Conservation (phyloP, 2,113 vertebrate species). For the Anguilla rostrata region DNA sequence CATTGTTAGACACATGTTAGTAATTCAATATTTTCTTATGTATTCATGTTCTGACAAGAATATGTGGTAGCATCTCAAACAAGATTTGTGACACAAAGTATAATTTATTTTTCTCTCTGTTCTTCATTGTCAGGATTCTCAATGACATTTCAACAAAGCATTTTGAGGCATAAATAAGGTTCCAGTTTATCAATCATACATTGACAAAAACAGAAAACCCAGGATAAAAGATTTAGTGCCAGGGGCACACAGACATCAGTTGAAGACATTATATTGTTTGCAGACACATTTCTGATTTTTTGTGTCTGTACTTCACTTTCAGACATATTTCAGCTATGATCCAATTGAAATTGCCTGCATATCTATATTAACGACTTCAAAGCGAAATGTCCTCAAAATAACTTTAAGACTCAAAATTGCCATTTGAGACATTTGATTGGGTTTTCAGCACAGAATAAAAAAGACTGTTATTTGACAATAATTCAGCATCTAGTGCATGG, state of each 20-base stretch:
- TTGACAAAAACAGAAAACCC: conserved; percentile 47
- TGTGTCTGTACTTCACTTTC: background rate
- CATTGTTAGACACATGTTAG: background rate
- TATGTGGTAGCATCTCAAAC: background rate
- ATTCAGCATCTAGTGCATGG: too few relatives aligned
- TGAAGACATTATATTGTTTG: conserved; percentile 33
- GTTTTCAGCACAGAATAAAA: too few relatives aligned
- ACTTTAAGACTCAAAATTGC: too few relatives aligned
- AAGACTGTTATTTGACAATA: too few relatives aligned
- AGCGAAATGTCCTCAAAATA: too few relatives aligned
- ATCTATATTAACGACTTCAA: too few relatives aligned
- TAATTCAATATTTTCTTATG: background rate
- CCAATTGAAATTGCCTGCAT: background rate
- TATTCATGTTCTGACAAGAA: background rate
- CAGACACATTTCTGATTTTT: conserved; percentile 35
- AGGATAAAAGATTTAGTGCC: conserved; percentile 40
- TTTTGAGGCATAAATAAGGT: conserved; percentile 37
- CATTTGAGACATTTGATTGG: too few relatives aligned
- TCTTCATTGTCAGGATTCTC: conserved; percentile 8
- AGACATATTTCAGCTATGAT: background rate
- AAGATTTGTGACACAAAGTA: conserved; percentile 18
- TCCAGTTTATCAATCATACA: conserved; percentile 45
- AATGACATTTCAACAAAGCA: conserved; percentile 30
- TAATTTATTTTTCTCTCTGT: conserved; percentile 43
- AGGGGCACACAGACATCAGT: conserved; percentile 41